Evolutionary conservation across 2,888 invertebrate species (phyloP).

Genomic region (Salticus scenicus): DNA sequence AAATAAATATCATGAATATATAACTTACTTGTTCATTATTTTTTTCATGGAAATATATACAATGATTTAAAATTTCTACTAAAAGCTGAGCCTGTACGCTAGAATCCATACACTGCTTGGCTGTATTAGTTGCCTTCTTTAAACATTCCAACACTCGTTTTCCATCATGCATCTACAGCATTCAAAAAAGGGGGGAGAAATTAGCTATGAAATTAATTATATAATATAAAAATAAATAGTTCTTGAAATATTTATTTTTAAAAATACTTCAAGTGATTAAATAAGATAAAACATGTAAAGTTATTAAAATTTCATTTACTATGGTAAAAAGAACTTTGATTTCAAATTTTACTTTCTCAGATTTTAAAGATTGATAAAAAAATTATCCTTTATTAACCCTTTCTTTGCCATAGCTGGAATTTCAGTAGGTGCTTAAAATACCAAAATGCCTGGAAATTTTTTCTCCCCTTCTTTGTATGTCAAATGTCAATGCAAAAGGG

Average conservation of each 20-base stretch:
- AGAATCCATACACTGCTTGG: conserved; percentile 97
- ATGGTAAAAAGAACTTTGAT: too few relatives aligned
- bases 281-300: background rate
- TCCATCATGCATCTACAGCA: conserved; percentile 89
- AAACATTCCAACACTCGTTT: conserved; percentile 94
- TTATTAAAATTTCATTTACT: too few relatives aligned
- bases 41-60: conserved; percentile 93
- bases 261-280: background rate
- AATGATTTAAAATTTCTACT: conserved; percentile 94
- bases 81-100: conserved; percentile 96
- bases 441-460: too few relatives aligned
- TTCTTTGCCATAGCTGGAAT: too few relatives aligned
- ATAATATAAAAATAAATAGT: background rate
- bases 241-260: too few relatives aligned
- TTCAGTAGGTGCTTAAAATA: too few relatives aligned
- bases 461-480: too few relatives aligned
- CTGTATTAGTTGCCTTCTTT: conserved; percentile 95
- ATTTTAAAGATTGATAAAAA: too few relatives aligned
- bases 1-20: too few relatives aligned
- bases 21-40: conserved; percentile 79
- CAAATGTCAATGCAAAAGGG: too few relatives aligned
- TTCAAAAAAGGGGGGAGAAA: conserved; percentile 71
- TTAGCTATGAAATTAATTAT: background rate
- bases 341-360: too few relatives aligned
- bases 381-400: too few relatives aligned